These are phyloP conservation scores for Caenorhabditis auriculariae DNA, from an alignment of 2,888 invertebrate genomes.

Conservation along the genomic window DNA sequence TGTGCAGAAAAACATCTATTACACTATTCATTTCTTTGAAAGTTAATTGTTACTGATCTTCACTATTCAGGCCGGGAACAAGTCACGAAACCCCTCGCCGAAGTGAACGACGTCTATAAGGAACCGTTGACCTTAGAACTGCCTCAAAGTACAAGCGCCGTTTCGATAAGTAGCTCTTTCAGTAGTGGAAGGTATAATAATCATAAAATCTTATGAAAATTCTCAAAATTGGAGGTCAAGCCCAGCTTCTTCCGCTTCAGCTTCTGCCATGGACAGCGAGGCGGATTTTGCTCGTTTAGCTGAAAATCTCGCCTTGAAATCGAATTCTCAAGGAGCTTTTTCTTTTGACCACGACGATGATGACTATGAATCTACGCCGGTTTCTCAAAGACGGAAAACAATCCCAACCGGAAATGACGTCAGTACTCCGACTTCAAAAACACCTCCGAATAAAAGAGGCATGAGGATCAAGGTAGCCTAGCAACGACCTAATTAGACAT, in stretches of 20 bases:
- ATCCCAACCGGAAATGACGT: constrained; percentile 10
- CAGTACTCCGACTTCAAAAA: constrained; percentile 37
- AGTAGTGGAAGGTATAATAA: constrained; percentile 56
- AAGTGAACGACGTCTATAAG: constrained; percentile 74
- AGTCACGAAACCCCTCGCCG: constrained; percentile 53
- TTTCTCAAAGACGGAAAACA: constrained; percentile 33
- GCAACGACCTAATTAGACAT: background rate
- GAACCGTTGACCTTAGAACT: constrained; percentile 87
- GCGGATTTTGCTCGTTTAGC: constrained; percentile 63
- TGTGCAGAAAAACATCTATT: too few species aligned
- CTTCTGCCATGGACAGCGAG: constrained; percentile 61
- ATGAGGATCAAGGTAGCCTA: constrained; percentile 33
- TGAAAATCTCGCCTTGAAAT: constrained; percentile 62
- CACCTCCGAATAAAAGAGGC: constrained; percentile 33
- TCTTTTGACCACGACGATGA: constrained; percentile 50
- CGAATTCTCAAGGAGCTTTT: constrained; percentile 56
- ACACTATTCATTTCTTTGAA: background rate
- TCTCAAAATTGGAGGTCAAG: constrained; percentile 18
- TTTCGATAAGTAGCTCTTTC: constrained; percentile 54
- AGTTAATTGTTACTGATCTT: background rate
- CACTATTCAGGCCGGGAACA: constrained; percentile 19
- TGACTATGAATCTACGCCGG: constrained; percentile 46
- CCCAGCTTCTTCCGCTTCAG: constrained; percentile 52
- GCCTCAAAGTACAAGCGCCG: constrained; percentile 67
- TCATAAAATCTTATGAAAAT: background rate